Evolutionary conservation across 2,888 invertebrate species (phyloP), one percentile per base, ranked within the genome.

Genomic region (Caenorhabditis sp.): DNA sequence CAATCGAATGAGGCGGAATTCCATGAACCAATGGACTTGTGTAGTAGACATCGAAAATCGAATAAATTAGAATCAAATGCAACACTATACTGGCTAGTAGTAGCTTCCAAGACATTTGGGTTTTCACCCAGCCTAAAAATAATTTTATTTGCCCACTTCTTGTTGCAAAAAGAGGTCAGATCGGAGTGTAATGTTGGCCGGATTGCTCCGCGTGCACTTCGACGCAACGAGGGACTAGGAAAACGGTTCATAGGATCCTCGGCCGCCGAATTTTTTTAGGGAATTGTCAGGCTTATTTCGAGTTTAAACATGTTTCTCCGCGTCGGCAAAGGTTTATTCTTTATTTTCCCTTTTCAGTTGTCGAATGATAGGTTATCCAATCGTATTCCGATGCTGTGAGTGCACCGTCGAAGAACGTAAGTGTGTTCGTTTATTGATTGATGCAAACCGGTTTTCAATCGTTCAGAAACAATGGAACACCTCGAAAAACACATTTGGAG

Each of bases 21-120:
- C 93, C 93, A 87, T 92, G 92, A 17, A 95, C 93, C 27, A 96
- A 92, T 0, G 96, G 95, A 0, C 95, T 95, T 80, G 93, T 93
- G 90, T 96, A 96, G 90, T 96, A 95, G 73, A 96, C 94, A 88
- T 96, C 95, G 90, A 96, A 95, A 0, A 95, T 94, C 84, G 93
- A 92, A 61, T 95, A 92, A 84, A 96, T 92, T 24, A 94, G 90
- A 0, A 93, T 39, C 11, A 87, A 46, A 56, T 88, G 88, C 7
- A 88, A 82, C 22, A 71, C 22, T n/a, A 86, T 70, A 22, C 86
- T 85, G 13, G 85, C 72, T 5, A 81, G 1, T 9, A 79, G 53
- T 15, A 78, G 48, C 43, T 59, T 46, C 68, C 68, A 73, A 26
- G 75, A 56, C 74, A 75, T 75, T 46, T 7, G 35, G 53, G 32